Percentiles rank a stretch among this genome's conserved stretches.
These are phyloP conservation scores for Mamestra configurata DNA, from an alignment of 1,140 invertebrate genomes.

Conservation along the genomic window DNA sequence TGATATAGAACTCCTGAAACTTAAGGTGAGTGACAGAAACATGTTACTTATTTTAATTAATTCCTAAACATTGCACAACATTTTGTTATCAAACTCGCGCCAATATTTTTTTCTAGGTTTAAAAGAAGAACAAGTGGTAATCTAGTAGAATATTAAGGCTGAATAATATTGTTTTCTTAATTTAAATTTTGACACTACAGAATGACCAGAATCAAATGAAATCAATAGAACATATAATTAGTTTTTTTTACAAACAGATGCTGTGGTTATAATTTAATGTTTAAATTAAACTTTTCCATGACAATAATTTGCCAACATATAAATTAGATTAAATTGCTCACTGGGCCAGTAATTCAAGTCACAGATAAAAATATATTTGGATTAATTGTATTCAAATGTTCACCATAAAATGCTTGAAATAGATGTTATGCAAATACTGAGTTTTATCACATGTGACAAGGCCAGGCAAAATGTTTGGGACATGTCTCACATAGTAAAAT, in stretches of 20 bases:
- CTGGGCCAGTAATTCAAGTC: no score
- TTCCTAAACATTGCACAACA: slow-evolving; percentile 23
- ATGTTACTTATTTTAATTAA: slow-evolving; percentile 30
- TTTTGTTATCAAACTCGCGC: slow-evolving; percentile 17
- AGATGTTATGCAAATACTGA: slow-evolving; percentile 23
- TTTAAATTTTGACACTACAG: no score
- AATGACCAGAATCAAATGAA: no score
- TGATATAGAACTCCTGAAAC: slow-evolving; percentile 91
- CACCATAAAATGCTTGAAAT: neutral
- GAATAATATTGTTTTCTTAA: no score
- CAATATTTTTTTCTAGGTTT: slow-evolving; percentile 18
- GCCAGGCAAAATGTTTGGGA: slow-evolving; percentile 3
- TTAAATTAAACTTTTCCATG: neutral
- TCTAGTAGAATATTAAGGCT: no score
- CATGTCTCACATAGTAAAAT: neutral
- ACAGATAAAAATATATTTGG: neutral
- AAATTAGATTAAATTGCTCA: neutral
- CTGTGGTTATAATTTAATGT: neutral
- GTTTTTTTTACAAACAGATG: neutral
- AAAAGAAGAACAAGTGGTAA: neutral
- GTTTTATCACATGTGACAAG: slow-evolving; percentile 9
- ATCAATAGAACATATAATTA: neutral
- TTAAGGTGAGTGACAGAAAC: slow-evolving; percentile 89
- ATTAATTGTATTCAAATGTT: slow-evolving; percentile 17
- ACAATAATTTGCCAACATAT: neutral